Evolutionary conservation across 2,888 invertebrate species (phyloP), one percentile per base, ranked within the genome.

Genomic region (Lomographa bimaculata): DNA sequence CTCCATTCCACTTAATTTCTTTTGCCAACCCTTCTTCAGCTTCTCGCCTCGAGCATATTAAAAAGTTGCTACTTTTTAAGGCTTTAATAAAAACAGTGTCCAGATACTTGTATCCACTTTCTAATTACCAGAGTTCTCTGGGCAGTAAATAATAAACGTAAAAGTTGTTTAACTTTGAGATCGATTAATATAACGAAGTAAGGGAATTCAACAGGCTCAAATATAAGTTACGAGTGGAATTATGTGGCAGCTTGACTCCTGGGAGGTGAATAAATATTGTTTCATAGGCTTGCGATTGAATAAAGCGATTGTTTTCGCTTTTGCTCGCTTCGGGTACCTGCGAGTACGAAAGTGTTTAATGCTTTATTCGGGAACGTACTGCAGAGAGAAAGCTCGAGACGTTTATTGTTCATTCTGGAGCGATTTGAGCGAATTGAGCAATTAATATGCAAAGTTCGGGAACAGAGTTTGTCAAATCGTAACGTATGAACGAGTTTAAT

Each of bases 131-230:
- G 45, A 45, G 42, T 50, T 37, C 42, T 32, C 27, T 68, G 57
- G 53, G 50, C 56, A 54, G 57, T 65, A 66, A 63, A 63, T 62
- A 63, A 64, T 60, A 58, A 70, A 71, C 70, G 72, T 58, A 66
- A 70, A 76, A 78, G 64, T 74, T 71, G 39, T 47, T 46, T 33
- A 59, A 64, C 62, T 65, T 64, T 20, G 34, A 50, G 59, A 69
- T 71, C 75, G 75, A 78, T 76, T 79, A 71, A 74, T 73, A 70
- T 71, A 65, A 60, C 57, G 56, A 78, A 76, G 52, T 71, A 53
- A 53, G 49, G 50, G 62, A 66, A 62, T 69, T 66, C 65, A 53
- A 58, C 62, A 50, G 54, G 62, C 54, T 63, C 70, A 72, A 69
- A 68, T n/a, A n/a, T 72, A 75, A 73, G 64, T 68, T 68, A 39